Evolutionary conservation across 2,888 invertebrate genomes (phyloP).

Genomic region (Euproctis similis): DNA sequence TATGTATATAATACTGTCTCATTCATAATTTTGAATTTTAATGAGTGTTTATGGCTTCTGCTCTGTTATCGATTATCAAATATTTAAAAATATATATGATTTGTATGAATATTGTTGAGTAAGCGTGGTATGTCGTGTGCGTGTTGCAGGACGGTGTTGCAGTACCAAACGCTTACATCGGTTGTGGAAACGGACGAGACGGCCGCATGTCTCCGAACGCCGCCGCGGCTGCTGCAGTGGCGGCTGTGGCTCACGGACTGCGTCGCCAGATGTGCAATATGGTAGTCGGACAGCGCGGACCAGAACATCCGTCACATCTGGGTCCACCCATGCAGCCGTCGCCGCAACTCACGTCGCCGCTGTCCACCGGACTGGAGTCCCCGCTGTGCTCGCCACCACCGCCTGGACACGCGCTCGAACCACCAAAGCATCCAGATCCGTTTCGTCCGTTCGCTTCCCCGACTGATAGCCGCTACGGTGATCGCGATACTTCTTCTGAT

Average conservation of each 20-base stretch:
- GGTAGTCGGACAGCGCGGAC: conserved; percentile 73
- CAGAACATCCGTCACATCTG: conserved; percentile 67
- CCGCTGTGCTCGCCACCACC: conserved; percentile 79
- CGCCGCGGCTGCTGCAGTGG: conserved; percentile 89
- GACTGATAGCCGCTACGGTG: conserved; percentile 78
- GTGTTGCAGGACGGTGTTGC: conserved; percentile 78
- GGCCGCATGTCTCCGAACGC: conserved; percentile 76
- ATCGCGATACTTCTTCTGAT: conserved; percentile 75
- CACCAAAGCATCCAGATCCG: conserved; percentile 63
- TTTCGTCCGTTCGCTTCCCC: conserved; percentile 77
- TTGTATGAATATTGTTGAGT: conserved; percentile 6
- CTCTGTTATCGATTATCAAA: not conserved
- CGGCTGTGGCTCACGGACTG: conserved; percentile 89
- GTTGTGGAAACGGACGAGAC: conserved; percentile 74
- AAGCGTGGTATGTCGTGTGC: conserved; percentile 26
- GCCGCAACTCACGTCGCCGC: conserved; percentile 72
- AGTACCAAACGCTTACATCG: conserved; percentile 73
- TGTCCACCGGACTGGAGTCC: conserved; percentile 76
- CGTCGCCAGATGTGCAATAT: conserved; percentile 91
- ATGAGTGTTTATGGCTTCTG: not conserved
- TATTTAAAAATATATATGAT: conserved; percentile 1
- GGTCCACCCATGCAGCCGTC: conserved; percentile 57
- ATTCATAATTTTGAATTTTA: too few relatives aligned
- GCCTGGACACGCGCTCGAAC: conserved; percentile 80
- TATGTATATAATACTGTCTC: too few relatives aligned